Evolutionary conservation across 2,888 invertebrate genomes (phyloP).

Genomic region (Bimastos eiseni): DNA sequence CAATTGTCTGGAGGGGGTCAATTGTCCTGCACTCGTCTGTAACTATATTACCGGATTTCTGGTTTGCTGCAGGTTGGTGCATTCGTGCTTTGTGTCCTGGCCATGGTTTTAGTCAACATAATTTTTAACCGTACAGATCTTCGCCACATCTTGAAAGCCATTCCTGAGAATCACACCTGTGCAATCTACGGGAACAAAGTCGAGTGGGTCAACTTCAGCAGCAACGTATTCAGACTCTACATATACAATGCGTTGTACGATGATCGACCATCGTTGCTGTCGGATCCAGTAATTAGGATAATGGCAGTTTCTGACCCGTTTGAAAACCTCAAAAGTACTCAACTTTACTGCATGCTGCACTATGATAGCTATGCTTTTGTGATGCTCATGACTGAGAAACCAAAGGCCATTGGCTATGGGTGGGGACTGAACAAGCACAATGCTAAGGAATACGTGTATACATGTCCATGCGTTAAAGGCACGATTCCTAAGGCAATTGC

Average conservation of each 20-base stretch:
- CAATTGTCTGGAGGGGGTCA: too few relatives aligned
- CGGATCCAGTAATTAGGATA: constrained; percentile 22
- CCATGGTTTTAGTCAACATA: not conserved
- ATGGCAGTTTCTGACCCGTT: not conserved
- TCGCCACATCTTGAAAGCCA: not conserved
- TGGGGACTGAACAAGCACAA: not conserved
- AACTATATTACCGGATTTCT: not conserved
- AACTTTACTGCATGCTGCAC: constrained; percentile 18
- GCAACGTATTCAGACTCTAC: not conserved
- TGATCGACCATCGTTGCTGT: not conserved
- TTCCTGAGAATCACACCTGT: not conserved
- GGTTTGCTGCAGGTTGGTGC: not conserved
- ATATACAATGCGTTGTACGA: constrained; percentile 19
- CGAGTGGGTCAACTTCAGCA: constrained; percentile 4
- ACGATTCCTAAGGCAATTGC: not conserved
- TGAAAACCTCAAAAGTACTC: not conserved
- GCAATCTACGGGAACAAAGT: not conserved
- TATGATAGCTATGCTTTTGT: not conserved
- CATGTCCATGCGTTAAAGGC: not conserved
- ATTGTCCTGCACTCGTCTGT: too few relatives aligned
- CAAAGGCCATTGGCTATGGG: not conserved
- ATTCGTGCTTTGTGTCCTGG: not conserved
- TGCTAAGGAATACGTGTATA: not conserved
- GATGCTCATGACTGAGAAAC: not conserved
- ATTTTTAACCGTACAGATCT: not conserved